Evolutionary conservation across 2,113 vertebrate species (phyloP).

Genomic region (Chlamydotis undulata): DNA sequence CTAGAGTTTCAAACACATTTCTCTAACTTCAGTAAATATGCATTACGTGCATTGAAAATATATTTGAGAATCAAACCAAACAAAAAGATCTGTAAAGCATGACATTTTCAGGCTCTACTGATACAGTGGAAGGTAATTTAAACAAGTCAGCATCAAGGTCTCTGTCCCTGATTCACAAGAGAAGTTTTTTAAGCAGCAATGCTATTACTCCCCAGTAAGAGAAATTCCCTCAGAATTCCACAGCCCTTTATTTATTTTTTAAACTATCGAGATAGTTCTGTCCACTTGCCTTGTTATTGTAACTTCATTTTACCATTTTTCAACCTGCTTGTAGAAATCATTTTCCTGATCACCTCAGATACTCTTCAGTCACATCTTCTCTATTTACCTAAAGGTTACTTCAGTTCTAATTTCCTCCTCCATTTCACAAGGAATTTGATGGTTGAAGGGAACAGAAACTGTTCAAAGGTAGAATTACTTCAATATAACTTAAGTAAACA

Average conservation of each 20-base stretch:
- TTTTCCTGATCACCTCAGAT: not conserved
- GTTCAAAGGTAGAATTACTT: not conserved
- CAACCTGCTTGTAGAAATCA: not conserved
- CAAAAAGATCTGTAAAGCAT: not conserved
- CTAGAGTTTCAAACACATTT: not conserved
- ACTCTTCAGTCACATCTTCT: not conserved
- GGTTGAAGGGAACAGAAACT: not conserved
- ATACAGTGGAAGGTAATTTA: not conserved
- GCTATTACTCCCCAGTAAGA: not conserved
- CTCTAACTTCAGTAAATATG: not conserved
- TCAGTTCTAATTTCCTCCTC: not conserved
- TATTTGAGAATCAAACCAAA: constrained; percentile 5
- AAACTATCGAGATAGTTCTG: not conserved
- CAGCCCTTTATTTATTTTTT: not conserved
- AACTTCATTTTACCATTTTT: not conserved
- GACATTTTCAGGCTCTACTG: constrained; percentile 12
- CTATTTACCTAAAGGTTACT: not conserved
- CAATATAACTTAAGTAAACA: not conserved
- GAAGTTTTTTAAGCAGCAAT: not conserved
- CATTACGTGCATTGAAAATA: not conserved
- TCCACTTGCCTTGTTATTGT: not conserved
- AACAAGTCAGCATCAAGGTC: not conserved
- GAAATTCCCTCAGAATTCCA: not conserved
- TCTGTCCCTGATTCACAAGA: not conserved
- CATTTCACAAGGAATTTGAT: not conserved